Evolutionary conservation across 2,888 invertebrate species (phyloP).

Genomic region (Tiliacea citrago): DNA sequence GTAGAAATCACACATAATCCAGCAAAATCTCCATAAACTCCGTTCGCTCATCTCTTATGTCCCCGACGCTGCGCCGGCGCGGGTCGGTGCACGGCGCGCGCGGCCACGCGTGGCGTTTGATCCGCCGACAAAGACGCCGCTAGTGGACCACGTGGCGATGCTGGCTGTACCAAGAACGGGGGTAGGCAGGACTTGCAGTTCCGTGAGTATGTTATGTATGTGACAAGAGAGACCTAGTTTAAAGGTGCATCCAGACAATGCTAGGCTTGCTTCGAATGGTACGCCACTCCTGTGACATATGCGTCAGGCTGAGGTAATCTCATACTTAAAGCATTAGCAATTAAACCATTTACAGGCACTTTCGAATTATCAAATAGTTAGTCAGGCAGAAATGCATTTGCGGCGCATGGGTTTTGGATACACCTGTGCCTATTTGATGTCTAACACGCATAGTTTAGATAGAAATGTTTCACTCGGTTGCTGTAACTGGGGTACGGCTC

Average conservation of each 20-base stretch:
- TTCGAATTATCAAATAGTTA: background rate
- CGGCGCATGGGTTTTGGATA: background rate
- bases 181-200: conserved; percentile 30
- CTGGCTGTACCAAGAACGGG: conserved; percentile 58
- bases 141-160: conserved; percentile 76
- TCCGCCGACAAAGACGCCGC: conserved; percentile 86
- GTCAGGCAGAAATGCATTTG: background rate
- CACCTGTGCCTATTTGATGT: too few species aligned
- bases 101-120: conserved; percentile 84
- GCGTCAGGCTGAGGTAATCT: background rate
- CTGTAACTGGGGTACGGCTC: too few species aligned
- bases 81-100: conserved; percentile 66
- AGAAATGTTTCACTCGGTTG: too few species aligned
- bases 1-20: background rate
- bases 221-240: background rate
- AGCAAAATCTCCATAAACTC: conserved; percentile 29
- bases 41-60: conserved; percentile 50
- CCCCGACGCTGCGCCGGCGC: conserved; percentile 64
- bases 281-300: background rate
- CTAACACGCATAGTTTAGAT: too few species aligned
- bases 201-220: conserved; percentile 20
- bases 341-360: background rate
- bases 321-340: background rate
- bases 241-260: background rate
- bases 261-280: background rate